Evolutionary conservation across 2,888 invertebrate genomes (phyloP), one percentile per base, ranked within the genome.

Genomic region (Melitaea athalia): DNA sequence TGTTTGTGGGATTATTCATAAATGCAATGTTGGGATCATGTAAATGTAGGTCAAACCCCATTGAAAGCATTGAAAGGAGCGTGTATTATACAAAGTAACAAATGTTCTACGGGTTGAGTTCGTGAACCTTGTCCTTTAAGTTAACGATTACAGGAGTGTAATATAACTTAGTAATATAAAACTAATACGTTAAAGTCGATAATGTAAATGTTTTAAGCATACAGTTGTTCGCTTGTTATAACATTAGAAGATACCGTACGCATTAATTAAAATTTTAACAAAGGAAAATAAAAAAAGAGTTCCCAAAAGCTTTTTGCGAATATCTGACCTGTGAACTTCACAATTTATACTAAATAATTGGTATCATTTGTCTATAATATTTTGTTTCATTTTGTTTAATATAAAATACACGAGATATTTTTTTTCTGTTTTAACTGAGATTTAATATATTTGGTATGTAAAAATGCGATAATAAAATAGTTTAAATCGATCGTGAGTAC

Each of bases 41-140:
- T n/a, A 47, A 24, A 59, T 24, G 31, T 61, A 61, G 60, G 60
- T 49, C 60, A 61, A 61, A 49, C 33, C 47, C 47, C 57, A 62
- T 55, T 15, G 31, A 49, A 31, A 57, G 47, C 42, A 14, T 38
- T 17, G 45, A 45, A 45, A 52, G 61, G 38, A 61, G 47, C 61
- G 61, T 57, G 55, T 47, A 55, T 43, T 60, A 57, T 60, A 49
- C 63, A 55, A 60, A 45, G 24, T 12, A 52, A 52, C 14, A 47
- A 59, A 47, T 52, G 33, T 15, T 49, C 43, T 11, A 61, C 1
- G n/a, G 47, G 45, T 67, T 47, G 17, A 53, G 59, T 33, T 45
- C 50, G 42, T 43, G 53, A 64, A 52, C 55, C 52, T 17, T 70
- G 67, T 68, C 62, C 59, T 64, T 67, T 52, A 52, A 63, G 59